A percentile compares a stretch with the other conserved stretches of the same genome.
These are phyloP conservation scores for Chymomyza costata DNA, from an alignment of 1,140 invertebrate species.

Conservation along the genomic window DNA sequence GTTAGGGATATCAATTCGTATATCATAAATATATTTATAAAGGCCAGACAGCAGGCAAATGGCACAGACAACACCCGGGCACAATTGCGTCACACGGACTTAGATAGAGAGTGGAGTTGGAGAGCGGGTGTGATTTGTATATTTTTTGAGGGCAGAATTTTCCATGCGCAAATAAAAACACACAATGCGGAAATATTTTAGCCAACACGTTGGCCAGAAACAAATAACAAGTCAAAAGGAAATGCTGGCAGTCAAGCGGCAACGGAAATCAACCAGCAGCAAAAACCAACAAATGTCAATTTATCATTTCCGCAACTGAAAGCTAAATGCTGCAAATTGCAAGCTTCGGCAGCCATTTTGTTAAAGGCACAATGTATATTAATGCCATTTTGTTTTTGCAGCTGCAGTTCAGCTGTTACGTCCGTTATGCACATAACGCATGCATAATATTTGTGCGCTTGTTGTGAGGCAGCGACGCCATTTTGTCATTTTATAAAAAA, in stretches of 20 bases:
- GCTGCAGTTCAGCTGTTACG: too few relatives aligned
- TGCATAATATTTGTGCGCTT: slow-evolving; percentile 42
- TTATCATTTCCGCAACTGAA: slow-evolving; percentile 53
- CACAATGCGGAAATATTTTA: slow-evolving; percentile 30
- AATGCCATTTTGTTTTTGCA: too few relatives aligned
- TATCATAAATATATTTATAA: slow-evolving; percentile 52
- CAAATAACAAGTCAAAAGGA: slow-evolving; percentile 54
- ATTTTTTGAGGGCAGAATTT: neutral
- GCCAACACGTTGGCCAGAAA: slow-evolving; percentile 29
- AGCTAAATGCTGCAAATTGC: slow-evolving; percentile 52
- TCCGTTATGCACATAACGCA: slow-evolving; percentile 34
- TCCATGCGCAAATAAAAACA: too few relatives aligned
- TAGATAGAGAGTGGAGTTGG: too few relatives aligned
- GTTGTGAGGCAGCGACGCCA: too few relatives aligned
- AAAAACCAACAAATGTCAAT: slow-evolving; percentile 53
- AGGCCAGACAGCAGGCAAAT: slow-evolving; percentile 14
- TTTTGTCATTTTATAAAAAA: too few relatives aligned
- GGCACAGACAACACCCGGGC: neutral
- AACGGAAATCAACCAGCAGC: slow-evolving; percentile 11
- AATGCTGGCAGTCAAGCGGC: slow-evolving; percentile 9
- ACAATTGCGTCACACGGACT: neutral
- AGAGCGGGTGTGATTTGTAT: too few relatives aligned
- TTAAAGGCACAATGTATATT: slow-evolving; percentile 39
- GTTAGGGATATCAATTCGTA: slow-evolving; percentile 41
- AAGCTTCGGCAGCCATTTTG: slow-evolving; percentile 46